A percentile compares a stretch with the other conserved stretches of the same genome.
phyloP scores from a whole-genome alignment of 2,113 vertebrate genomes.

The Ameiurus melas region DNA sequence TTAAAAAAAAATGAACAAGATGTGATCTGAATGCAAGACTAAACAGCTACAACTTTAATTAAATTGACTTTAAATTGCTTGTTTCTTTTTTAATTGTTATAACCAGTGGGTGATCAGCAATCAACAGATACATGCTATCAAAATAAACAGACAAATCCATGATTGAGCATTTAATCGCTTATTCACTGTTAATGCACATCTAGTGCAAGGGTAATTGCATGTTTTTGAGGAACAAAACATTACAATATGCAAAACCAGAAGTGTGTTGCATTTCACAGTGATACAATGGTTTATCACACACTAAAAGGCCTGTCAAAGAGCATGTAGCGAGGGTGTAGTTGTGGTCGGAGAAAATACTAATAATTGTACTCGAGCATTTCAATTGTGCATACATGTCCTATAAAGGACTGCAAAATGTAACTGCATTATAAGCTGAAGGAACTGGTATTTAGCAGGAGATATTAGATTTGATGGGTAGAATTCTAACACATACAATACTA shows the following conservation, averaged over 20 bases:
- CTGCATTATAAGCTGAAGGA: not conserved
- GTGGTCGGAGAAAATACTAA: not conserved
- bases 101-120: slow-evolving; percentile 8
- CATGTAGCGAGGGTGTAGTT: not conserved
- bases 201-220: not conserved
- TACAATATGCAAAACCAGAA: slow-evolving; percentile 18
- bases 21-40: not conserved
- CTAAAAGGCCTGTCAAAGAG: slow-evolving; percentile 3
- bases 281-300: not conserved
- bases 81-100: not conserved
- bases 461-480: not conserved
- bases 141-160: not conserved
- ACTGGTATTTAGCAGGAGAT: not conserved
- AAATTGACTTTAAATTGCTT: not conserved
- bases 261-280: not conserved
- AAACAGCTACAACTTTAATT: not conserved
- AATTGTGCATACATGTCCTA: not conserved
- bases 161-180: not conserved
- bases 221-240: slow-evolving; percentile 6
- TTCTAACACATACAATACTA: too few relatives aligned
- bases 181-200: not conserved
- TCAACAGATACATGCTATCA: not conserved
- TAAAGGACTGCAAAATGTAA: not conserved
- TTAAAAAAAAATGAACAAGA: not conserved
- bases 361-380: not conserved